phyloP scores from a whole-genome alignment of 2,113 vertebrate genomes.

The Phaethon lepturus region DNA sequence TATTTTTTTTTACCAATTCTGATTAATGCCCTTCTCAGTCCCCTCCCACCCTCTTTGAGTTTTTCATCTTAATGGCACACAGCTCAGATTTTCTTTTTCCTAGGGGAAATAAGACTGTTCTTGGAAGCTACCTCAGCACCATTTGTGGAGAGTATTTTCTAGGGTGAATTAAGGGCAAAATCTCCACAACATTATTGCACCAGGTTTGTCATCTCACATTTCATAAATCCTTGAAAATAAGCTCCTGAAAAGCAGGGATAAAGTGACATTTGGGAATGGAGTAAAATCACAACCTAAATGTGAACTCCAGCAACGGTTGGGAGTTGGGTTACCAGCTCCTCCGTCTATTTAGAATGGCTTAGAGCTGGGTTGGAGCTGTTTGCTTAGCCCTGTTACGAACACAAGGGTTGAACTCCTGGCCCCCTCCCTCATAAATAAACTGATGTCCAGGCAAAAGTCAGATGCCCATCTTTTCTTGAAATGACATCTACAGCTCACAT shows the following conservation, averaged over 20 bases:
- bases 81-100: constrained; percentile 53
- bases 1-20: not conserved
- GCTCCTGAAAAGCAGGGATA: constrained; percentile 68
- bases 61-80: constrained; percentile 41
- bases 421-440: constrained; percentile 64
- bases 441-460: constrained; percentile 18
- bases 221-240: constrained; percentile 73
- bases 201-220: constrained; percentile 65
- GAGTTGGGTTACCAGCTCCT: constrained; percentile 51
- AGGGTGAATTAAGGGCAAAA: constrained; percentile 54
- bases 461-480: constrained; percentile 65
- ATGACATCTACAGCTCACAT: constrained; percentile 50
- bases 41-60: not conserved
- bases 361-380: constrained; percentile 53
- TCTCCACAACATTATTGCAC: constrained; percentile 8
- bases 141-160: constrained; percentile 19
- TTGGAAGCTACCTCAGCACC: constrained; percentile 29
- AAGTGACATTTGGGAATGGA: constrained; percentile 47
- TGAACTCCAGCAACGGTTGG: constrained; percentile 53
- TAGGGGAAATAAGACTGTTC: constrained; percentile 47
- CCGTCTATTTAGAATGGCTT: constrained; percentile 57
- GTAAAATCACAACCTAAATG: constrained; percentile 4
- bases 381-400: constrained; percentile 55
- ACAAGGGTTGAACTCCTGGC: constrained; percentile 64
- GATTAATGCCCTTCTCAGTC: constrained; percentile 24